These are phyloP conservation scores for Drosophila burlai DNA, from an alignment of 1,140 invertebrate species.

Conservation along the genomic window DNA sequence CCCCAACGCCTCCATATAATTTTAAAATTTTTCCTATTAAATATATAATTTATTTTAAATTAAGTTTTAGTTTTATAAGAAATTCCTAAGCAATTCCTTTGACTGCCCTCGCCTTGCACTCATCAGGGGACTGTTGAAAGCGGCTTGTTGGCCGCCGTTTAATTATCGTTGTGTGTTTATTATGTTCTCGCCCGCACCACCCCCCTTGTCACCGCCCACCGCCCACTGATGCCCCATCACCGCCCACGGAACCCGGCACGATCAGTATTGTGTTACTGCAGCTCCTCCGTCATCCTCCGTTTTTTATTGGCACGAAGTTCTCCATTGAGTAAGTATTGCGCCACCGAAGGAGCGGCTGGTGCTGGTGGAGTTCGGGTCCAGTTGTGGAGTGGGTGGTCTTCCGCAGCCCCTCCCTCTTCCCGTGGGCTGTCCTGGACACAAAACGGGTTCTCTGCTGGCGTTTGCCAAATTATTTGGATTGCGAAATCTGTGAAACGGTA, in stretches of 20 bases:
- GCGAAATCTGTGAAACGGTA: conserved; percentile 37
- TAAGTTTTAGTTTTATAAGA: too few species aligned
- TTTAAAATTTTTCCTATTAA: neutral
- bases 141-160: conserved; percentile 29
- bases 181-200: conserved; percentile 35
- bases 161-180: conserved; percentile 60
- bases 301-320: conserved; percentile 33
- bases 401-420: neutral
- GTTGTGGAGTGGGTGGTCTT: conserved; percentile 29
- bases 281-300: conserved; percentile 17
- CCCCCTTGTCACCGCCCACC: conserved; percentile 19
- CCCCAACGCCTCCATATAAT: neutral
- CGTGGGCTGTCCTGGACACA: neutral
- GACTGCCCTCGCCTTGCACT: conserved; percentile 14
- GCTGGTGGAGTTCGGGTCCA: conserved; percentile 20
- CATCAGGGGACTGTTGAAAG: conserved; percentile 37
- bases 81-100: neutral
- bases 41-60: neutral
- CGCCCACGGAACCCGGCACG: conserved; percentile 25
- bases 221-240: conserved; percentile 12
- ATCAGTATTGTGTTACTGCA: conserved; percentile 36
- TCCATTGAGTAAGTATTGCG: conserved; percentile 47
- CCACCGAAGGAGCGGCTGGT: conserved; percentile 23
- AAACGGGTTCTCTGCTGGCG: conserved; percentile 31
- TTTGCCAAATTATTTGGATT: conserved; percentile 42